Evolutionary conservation across 2,113 vertebrate species (phyloP).

Genomic region (Channa maculata): DNA sequence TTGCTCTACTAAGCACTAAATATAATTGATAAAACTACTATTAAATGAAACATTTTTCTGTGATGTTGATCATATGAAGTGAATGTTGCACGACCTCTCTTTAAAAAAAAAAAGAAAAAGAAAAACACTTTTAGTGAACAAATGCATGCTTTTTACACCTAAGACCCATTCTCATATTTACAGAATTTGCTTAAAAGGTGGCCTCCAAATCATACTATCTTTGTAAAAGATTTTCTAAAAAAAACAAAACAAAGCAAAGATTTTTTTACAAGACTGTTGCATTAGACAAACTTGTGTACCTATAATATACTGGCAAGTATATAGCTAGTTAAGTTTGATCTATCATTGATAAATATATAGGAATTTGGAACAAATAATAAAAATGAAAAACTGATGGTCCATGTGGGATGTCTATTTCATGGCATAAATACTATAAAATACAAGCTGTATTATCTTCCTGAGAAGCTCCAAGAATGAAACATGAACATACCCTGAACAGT

Average conservation of each 20-base stretch:
- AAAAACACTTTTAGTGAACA: not conserved
- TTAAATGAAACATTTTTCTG: not conserved
- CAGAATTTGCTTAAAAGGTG: not conserved
- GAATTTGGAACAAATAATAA: too few relatives aligned
- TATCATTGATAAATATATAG: too few relatives aligned
- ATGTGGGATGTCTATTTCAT: not conserved
- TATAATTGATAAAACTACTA: too few relatives aligned
- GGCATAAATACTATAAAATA: conserved; percentile 9
- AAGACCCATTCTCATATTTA: not conserved
- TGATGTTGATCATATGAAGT: not conserved
- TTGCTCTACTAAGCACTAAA: not conserved
- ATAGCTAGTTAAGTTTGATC: too few relatives aligned
- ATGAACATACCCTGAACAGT: conserved; percentile 10
- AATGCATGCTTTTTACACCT: conserved; percentile 7
- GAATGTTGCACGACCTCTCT: not conserved
- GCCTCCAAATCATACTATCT: too few relatives aligned
- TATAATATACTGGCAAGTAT: too few relatives aligned
- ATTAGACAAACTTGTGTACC: too few relatives aligned
- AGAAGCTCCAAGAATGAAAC: conserved; percentile 22
- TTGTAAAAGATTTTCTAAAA: too few relatives aligned
- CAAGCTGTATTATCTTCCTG: conserved; percentile 1
- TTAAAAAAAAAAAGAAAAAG: too few relatives aligned
- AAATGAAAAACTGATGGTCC: not conserved
- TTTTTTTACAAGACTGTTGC: too few relatives aligned
- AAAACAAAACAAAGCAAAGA: too few relatives aligned